Evolutionary conservation across 2,888 invertebrate genomes (phyloP).

Genomic region (Branchinecta sandiegonensis): DNA sequence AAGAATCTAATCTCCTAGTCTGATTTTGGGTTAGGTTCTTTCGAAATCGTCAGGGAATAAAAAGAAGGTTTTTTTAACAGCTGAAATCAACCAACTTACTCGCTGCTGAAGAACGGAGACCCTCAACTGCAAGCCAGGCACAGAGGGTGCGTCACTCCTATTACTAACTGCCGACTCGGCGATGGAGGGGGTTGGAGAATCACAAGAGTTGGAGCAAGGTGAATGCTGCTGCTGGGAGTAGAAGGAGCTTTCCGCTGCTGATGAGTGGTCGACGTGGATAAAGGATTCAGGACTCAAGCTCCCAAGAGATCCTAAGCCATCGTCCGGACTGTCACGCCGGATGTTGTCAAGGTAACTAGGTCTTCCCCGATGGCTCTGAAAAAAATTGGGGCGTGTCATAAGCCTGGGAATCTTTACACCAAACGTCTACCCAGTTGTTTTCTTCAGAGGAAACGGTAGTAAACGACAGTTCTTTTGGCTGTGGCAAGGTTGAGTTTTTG

Average conservation of each 20-base stretch:
- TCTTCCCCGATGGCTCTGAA: no score
- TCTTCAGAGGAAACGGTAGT: no score
- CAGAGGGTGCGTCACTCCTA: slow-evolving; percentile 20
- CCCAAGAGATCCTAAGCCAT: slow-evolving; percentile 5
- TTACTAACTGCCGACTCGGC: slow-evolving; percentile 20
- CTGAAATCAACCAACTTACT: slow-evolving; percentile 46
- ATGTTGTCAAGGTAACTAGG: slow-evolving; percentile 12
- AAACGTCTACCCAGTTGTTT: no score
- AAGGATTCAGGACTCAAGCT: slow-evolving; percentile 15
- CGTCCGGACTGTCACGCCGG: slow-evolving; percentile 12
- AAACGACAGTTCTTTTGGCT: no score
- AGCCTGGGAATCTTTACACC: no score
- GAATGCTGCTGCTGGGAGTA: slow-evolving; percentile 21
- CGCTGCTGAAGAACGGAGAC: slow-evolving; percentile 63
- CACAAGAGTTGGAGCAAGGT: slow-evolving; percentile 20
- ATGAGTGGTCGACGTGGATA: slow-evolving; percentile 9
- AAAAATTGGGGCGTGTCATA: no score
- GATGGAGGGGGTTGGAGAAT: slow-evolving; percentile 14
- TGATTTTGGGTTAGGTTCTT: no score
- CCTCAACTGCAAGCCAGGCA: slow-evolving; percentile 42
- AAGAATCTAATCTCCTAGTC: no score
- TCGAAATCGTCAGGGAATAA: no score
- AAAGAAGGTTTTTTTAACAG: not conserved
- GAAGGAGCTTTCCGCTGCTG: slow-evolving; percentile 1
- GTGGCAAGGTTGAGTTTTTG: no score